Base-by-base conservation (phyloP, 1,140 invertebrate genomes). In the Listronotus bonariensis region DNA sequence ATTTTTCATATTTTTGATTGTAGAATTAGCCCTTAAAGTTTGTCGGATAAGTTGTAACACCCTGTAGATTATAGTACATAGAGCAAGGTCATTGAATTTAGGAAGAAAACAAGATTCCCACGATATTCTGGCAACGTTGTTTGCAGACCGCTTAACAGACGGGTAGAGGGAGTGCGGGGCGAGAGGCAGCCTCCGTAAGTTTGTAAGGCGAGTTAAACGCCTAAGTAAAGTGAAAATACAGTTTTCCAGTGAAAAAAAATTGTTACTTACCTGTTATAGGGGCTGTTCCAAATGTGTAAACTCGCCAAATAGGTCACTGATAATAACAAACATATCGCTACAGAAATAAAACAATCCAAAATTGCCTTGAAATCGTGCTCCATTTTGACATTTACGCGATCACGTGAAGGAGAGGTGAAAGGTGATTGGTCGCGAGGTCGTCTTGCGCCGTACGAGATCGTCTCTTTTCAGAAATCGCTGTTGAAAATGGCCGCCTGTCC, bases 241-340 rank as follows among this genome's bases (percentile, higher is more conserved):
- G 7, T n/a, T 20, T 46, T 57, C 46, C 46, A 11, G 34, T 26
- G 49, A 14, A 15, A 52, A 61, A 68, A 61, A 57, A n/a, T 38
- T 31, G 36, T 18, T 63, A 72, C 69, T 78, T 86, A 90, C 88
- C 88, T 89, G 80, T 84, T 83, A 68, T 88, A 82, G 68, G 86
- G 86, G 18, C 85, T 86, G 66, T 84, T 88, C 92, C 92, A 93
- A 53, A 94, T 83, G 77, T 94, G 92, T 43, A 95, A 83, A 79
- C 92, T 93, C 17, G 85, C 87, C 58, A 95, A 89, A 82, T 92
- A 95, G 26, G 86, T 79, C 62, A 89, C 72, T 6, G 91, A 89
- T 65, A 93, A 81, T 53, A 86, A 79, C 65, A 92, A 80, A 79
- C 90, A 91, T 73, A 88, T 84, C 54, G 80, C 74, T 57, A 86